phyloP scores from a whole-genome alignment of 2,113 vertebrate genomes.

The Scopus umbretta region DNA sequence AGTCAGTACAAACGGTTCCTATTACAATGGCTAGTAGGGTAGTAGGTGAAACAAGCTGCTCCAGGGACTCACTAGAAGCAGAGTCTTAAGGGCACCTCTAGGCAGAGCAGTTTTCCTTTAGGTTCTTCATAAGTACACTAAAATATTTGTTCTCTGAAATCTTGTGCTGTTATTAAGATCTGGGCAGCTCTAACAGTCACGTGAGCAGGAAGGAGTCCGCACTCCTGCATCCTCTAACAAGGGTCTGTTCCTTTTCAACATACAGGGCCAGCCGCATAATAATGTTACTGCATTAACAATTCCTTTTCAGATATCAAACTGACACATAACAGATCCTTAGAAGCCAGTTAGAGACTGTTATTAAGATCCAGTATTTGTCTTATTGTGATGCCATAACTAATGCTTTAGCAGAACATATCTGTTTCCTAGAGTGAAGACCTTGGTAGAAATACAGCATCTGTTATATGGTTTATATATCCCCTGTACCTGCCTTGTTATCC shows the following conservation, averaged over 20 bases:
- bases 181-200: neutral
- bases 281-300: neutral
- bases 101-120: neutral
- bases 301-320: neutral
- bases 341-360: neutral
- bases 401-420: neutral
- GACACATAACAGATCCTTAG: neutral
- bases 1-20: neutral
- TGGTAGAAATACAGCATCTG: neutral
- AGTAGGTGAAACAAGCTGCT: neutral
- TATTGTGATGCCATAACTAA: neutral
- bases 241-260: neutral
- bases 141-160: neutral
- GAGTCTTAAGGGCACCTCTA: neutral
- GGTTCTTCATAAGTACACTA: neutral
- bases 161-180: neutral
- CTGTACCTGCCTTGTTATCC: fast-evolving
- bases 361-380: neutral
- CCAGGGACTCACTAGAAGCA: neutral
- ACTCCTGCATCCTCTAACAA: neutral
- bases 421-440: neutral
- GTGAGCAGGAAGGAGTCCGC: neutral
- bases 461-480: neutral
- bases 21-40: neutral
- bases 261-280: neutral